Evolutionary conservation across 2,888 invertebrate species (phyloP).

Genomic region (Apamea crenata): DNA sequence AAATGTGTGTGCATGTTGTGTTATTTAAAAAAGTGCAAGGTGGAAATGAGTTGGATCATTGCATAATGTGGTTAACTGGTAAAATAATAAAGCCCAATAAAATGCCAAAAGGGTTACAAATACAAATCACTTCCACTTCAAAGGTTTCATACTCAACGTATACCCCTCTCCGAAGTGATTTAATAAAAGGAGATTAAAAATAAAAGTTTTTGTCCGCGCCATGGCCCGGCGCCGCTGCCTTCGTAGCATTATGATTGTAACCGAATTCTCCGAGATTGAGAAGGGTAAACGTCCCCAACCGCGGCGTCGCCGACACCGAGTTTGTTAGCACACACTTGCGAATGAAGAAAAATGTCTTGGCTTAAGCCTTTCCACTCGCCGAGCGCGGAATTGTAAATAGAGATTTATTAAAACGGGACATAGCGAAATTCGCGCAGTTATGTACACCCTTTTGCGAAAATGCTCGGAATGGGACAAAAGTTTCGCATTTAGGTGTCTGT

Average conservation of each 20-base stretch:
- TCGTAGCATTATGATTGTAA: conserved; percentile 76
- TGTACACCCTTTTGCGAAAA: conserved; percentile 76
- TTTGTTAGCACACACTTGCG: conserved; percentile 87
- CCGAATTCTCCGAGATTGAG: conserved; percentile 81
- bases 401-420: conserved; percentile 89
- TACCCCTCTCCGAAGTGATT: conserved; percentile 57
- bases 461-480: conserved; percentile 74
- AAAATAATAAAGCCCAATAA: neutral
- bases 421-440: conserved; percentile 80
- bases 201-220: conserved; percentile 66
- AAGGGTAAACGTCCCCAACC: conserved; percentile 79
- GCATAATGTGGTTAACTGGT: too few species aligned
- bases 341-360: conserved; percentile 90
- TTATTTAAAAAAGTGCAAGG: neutral
- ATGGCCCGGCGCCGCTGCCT: conserved; percentile 49
- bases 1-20: neutral
- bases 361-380: conserved; percentile 88
- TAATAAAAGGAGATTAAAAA: conserved; percentile 73
- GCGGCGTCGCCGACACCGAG: conserved; percentile 76
- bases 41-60: neutral
- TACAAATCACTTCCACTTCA: conserved; percentile 25
- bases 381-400: conserved; percentile 87
- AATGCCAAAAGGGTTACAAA: conserved; percentile 19
- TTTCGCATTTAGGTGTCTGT: conserved; percentile 70
- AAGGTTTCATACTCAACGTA: conserved; percentile 9